Base-by-base conservation (phyloP, 2,113 vertebrate species). In the Tetraodon nigroviridis region DNA sequence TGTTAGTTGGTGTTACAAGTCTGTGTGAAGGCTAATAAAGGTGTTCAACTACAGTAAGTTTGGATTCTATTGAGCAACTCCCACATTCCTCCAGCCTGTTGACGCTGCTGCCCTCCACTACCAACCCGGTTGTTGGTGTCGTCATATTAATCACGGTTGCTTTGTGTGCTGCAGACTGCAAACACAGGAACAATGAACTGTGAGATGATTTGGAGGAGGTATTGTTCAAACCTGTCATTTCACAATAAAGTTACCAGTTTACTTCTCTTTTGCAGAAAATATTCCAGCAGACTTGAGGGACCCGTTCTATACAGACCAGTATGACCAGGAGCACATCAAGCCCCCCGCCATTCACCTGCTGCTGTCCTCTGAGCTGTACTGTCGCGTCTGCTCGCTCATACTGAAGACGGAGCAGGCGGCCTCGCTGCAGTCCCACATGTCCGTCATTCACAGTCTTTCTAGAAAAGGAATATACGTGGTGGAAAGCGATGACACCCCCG, bases 241-340 rank as follows among this genome's bases (percentile, higher is more conserved):
- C 32, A 37, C 6, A 27, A 27, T 27, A 27, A 27, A 27, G 24
- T 27, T 27, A 42, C 40, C 11, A 13, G 40, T 20, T 3, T 49
- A 75, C 47, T 12, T 56, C 51, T 62, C 17, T 40, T 2, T 76
- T 67, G 20, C 89, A 98, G 97, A 99, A 73, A 93, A 96, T 55
- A 92, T 99, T 85, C 97, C 97, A 0, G 95, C 96, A 74, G 95
- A 99, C 61, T 86, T 99, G 81, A 90, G 92, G 84, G 95, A 99
- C 82, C 95, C 96, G 0, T 99, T 99, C 68, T 99, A 99, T 87
- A 91, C 92, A 6, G 97, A 99, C 59, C 97, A 99, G 69, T 99
- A 99, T 3, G 94, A 99, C 54, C 96, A 99, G 81, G 96, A 99
- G 51, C 97, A 99, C 82, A 98, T 99, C 70, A 99, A 99, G 42